phyloP scores from a whole-genome alignment of 2,888 invertebrate species.

The Sipha maydis region DNA sequence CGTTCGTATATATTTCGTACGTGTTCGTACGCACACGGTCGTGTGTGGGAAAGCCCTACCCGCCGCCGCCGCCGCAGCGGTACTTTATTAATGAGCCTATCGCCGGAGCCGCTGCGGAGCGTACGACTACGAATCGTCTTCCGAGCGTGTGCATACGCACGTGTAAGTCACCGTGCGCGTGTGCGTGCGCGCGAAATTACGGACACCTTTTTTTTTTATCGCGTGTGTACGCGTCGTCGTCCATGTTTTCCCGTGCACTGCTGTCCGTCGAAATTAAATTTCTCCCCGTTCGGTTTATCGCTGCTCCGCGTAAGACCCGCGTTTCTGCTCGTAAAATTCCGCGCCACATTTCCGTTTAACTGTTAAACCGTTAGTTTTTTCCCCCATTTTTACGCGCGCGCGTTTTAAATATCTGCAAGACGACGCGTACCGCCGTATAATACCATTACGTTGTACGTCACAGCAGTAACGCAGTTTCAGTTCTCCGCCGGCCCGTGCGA shows the following conservation, averaged over 20 bases:
- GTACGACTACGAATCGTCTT: neutral
- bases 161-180: neutral
- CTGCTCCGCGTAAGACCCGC: neutral
- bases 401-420: neutral
- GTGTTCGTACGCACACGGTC: neutral
- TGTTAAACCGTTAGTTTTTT: neutral
- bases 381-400: neutral
- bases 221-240: neutral
- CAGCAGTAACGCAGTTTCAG: too few relatives aligned
- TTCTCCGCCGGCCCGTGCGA: too few relatives aligned
- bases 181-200: neutral
- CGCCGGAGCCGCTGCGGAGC: neutral
- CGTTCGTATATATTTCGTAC: neutral
- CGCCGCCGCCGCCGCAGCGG: neutral
- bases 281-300: neutral
- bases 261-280: neutral
- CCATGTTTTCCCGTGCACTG: neutral
- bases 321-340: neutral
- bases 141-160: neutral
- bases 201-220: slow-evolving; percentile 5
- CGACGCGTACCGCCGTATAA: neutral
- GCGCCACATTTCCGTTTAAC: neutral
- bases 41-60: neutral
- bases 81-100: slow-evolving; percentile 12
- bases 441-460: too few relatives aligned